These are phyloP conservation scores for Megastigmus dorsalis DNA, from an alignment of 2,888 invertebrate species.

Conservation along the genomic window DNA sequence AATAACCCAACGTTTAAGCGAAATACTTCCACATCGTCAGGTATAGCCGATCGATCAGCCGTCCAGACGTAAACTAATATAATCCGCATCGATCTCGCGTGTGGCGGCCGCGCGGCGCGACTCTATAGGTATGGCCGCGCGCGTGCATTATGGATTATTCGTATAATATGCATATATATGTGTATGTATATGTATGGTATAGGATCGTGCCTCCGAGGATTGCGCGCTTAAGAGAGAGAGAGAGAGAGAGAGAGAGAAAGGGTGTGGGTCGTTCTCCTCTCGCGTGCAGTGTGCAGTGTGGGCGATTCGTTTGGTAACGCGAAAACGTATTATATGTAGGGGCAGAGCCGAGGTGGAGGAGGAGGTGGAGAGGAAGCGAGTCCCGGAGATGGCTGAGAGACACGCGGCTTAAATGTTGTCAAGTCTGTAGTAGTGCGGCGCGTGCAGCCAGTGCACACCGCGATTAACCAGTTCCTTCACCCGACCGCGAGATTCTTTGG, in stretches of 20 bases:
- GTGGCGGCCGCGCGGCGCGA: neutral
- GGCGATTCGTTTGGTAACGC: conserved; percentile 30
- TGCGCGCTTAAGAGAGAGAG: conserved; percentile 7
- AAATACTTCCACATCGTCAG: too few relatives aligned
- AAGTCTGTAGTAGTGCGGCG: too few relatives aligned
- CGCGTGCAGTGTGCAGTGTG: conserved; percentile 18
- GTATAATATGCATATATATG: too few relatives aligned
- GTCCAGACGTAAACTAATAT: conserved; percentile 22
- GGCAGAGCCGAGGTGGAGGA: neutral
- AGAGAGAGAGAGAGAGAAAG: too few relatives aligned
- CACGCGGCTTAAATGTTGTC: too few relatives aligned
- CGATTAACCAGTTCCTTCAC: conserved; percentile 37
- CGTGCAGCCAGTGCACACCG: too few relatives aligned
- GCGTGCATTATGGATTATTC: too few relatives aligned
- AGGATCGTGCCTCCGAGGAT: conserved; percentile 5
- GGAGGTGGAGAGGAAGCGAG: neutral
- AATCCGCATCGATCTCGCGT: neutral
- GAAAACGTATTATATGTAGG: neutral
- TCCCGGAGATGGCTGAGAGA: too few relatives aligned
- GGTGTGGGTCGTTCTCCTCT: conserved; percentile 23
- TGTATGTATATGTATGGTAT: too few relatives aligned
- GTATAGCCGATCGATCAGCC: conserved; percentile 3
- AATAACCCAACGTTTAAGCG: too few relatives aligned
- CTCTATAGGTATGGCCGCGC: too few relatives aligned
- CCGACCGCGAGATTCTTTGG: too few relatives aligned